These are phyloP conservation scores for Coelogynopora nodosa DNA, from an alignment of 2,888 invertebrate species.

Conservation along the genomic window DNA sequence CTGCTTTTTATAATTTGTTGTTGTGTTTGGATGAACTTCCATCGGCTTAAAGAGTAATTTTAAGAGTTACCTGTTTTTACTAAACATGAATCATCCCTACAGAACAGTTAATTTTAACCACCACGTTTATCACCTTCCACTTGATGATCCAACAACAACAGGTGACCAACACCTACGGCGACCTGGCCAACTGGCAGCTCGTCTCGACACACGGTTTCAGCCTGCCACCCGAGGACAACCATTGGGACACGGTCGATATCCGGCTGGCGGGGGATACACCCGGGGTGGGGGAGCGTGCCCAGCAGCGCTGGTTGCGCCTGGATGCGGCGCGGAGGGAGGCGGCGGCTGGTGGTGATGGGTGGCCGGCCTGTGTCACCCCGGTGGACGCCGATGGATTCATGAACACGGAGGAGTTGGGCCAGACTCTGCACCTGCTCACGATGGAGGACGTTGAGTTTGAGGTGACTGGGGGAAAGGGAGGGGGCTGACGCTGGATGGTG, in stretches of 20 bases:
- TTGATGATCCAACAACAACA: no score
- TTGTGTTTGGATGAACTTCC: no score
- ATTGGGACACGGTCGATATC: constrained; percentile 55
- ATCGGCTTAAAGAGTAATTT: no score
- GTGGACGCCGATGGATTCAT: constrained; percentile 19
- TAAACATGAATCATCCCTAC: no score
- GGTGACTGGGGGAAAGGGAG: not conserved
- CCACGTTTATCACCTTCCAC: no score
- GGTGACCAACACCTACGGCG: constrained; percentile 61
- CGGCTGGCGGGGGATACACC: not conserved
- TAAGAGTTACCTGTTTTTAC: no score
- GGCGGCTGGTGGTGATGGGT: not conserved
- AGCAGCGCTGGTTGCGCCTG: not conserved
- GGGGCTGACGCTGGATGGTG: not conserved
- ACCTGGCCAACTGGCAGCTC: constrained; percentile 57
- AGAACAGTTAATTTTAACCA: no score
- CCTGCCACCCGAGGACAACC: constrained; percentile 55
- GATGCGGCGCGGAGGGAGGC: not conserved
- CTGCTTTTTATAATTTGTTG: no score
- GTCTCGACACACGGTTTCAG: constrained; percentile 62
- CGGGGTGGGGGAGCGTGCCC: not conserved
- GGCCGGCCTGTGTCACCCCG: not conserved
- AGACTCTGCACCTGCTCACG: not conserved
- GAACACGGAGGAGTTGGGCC: constrained; percentile 31
- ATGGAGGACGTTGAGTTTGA: not conserved